A percentile compares a stretch with the other conserved stretches of the same genome.
These are phyloP conservation scores for Panagrolaimus sp. DNA, from an alignment of 1,140 invertebrate species.

Conservation along the genomic window DNA sequence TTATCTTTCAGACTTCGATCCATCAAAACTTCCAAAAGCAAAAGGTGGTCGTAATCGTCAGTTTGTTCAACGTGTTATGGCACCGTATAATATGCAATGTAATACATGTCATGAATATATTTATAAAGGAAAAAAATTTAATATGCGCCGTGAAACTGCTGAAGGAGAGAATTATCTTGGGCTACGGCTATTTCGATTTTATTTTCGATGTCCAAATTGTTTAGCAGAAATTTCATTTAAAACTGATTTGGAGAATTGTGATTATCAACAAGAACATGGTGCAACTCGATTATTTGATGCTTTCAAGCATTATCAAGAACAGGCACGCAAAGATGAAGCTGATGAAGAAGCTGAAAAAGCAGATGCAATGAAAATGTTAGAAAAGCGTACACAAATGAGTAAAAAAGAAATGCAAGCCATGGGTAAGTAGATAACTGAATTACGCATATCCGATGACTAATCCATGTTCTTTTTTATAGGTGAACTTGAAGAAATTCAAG, in stretches of 20 bases:
- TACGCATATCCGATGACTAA: neutral
- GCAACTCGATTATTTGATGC: conserved; percentile 98
- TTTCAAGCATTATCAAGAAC: conserved; percentile 87
- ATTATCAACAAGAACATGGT: conserved; percentile 96
- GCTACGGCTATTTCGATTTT: conserved; percentile 89
- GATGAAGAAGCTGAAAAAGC: conserved; percentile 94
- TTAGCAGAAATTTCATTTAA: conserved; percentile 94
- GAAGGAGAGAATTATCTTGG: conserved; percentile 94
- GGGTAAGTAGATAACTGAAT: conserved; percentile 33
- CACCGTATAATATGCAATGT: conserved; percentile 64
- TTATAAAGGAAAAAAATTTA: conserved; percentile 99
- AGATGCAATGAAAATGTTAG: conserved; percentile 93
- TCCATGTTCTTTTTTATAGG: conserved; percentile 63
- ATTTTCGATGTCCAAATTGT: conserved; percentile 83
- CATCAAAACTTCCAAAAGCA: conserved; percentile 93
- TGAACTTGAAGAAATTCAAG: conserved; percentile 88
- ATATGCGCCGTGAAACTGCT: conserved; percentile 96
- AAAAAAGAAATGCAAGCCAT: conserved; percentile 89
- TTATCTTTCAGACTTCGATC: conserved; percentile 99
- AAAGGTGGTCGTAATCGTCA: conserved; percentile 89
- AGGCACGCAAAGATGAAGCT: conserved; percentile 82
- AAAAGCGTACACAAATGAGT: conserved; percentile 90
- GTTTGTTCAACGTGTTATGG: conserved; percentile 75
- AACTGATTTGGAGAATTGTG: conserved; percentile 91
- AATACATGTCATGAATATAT: conserved; percentile 98